A percentile compares a stretch with the other conserved stretches of the same genome.
Conservation (phyloP, 1,140 invertebrate species). For the Euura lappo region DNA sequence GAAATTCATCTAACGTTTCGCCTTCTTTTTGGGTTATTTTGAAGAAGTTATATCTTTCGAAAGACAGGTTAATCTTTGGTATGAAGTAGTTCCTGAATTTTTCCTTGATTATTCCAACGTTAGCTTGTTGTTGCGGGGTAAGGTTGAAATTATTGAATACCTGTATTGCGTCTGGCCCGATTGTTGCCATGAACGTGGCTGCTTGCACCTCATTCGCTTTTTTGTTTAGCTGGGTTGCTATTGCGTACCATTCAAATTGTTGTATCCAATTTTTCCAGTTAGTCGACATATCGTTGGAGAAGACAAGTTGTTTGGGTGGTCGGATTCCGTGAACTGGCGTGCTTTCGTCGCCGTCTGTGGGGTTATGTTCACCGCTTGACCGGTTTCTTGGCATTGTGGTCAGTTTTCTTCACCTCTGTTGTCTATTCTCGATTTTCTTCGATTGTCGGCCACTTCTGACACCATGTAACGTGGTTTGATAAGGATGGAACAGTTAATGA, state of each 20-base stretch:
- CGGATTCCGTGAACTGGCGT: not conserved
- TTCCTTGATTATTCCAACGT: slow-evolving; percentile 10
- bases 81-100: slow-evolving; percentile 35
- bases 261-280: slow-evolving; percentile 17
- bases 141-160: slow-evolving; percentile 1
- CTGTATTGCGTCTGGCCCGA: slow-evolving; percentile 9
- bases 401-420: not conserved
- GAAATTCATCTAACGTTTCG: slow-evolving; percentile 40
- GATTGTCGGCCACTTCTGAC: slow-evolving; percentile 3
- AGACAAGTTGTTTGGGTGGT: slow-evolving; percentile 8
- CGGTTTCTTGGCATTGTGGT: not conserved
- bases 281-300: slow-evolving; percentile 8
- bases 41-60: slow-evolving; percentile 37
- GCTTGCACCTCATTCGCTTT: not conserved
- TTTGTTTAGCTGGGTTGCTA: slow-evolving; percentile 12
- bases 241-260: slow-evolving; percentile 18
- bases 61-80: slow-evolving; percentile 30
- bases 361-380: not conserved
- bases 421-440: not conserved
- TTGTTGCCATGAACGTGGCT: slow-evolving; percentile 11
- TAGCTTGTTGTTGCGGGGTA: slow-evolving; percentile 3
- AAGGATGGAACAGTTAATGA: not conserved
- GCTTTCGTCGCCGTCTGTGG: not conserved
- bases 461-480: not conserved
- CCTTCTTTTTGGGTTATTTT: slow-evolving; percentile 32